Conservation (phyloP, 2,113 vertebrate genomes). For the Centrocercus urophasianus region DNA sequence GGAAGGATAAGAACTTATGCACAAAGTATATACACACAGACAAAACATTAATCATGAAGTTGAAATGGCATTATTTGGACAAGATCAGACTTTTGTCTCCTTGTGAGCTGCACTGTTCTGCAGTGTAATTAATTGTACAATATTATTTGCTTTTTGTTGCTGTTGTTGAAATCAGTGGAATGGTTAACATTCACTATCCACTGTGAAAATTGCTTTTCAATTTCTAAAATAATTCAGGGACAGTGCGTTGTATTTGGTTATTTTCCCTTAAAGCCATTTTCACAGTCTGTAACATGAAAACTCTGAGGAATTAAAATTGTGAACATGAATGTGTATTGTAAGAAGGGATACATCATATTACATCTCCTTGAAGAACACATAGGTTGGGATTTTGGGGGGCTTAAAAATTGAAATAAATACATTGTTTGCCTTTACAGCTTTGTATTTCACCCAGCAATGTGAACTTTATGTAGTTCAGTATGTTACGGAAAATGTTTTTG, state of each 20-base stretch:
- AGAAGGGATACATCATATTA: background rate
- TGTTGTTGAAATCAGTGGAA: background rate
- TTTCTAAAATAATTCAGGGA: background rate
- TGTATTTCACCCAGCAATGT: background rate
- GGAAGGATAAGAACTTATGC: background rate
- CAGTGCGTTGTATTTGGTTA: background rate
- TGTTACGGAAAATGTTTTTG: background rate
- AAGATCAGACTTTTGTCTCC: background rate
- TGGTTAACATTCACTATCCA: background rate
- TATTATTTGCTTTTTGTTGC: background rate
- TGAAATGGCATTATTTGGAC: background rate
- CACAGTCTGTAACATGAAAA: constrained; percentile 34
- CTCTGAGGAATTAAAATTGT: background rate
- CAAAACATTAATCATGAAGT: background rate
- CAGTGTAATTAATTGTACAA: background rate
- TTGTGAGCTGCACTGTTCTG: background rate
- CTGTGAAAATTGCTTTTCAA: background rate
- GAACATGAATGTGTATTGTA: background rate
- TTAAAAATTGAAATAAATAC: background rate
- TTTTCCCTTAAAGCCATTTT: background rate
- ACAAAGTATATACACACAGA: background rate
- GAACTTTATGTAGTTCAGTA: background rate
- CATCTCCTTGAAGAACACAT: background rate
- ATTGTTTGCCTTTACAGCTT: constrained; percentile 45
- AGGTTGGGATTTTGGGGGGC: background rate